Evolutionary conservation across 2,888 invertebrate genomes (phyloP).

Genomic region (Sarcophaga variegata): DNA sequence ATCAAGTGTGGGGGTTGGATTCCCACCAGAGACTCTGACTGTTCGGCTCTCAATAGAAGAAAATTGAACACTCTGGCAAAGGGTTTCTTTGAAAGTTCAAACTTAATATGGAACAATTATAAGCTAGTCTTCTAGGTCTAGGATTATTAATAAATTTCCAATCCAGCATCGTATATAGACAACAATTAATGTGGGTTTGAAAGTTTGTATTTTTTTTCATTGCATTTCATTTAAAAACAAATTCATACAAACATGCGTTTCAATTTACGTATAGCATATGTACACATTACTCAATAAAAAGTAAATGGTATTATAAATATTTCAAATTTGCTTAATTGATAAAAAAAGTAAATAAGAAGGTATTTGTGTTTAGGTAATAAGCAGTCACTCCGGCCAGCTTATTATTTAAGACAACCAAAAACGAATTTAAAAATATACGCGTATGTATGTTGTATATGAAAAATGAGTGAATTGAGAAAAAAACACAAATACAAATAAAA

Average conservation of each 20-base stretch:
- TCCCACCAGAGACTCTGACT: too few relatives aligned
- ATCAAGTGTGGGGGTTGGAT: too few relatives aligned
- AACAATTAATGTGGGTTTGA: background rate
- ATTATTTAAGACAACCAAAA: too few relatives aligned
- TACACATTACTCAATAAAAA: constrained; percentile 36
- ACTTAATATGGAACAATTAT: too few relatives aligned
- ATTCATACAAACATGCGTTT: background rate
- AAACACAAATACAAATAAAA: background rate
- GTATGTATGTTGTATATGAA: too few relatives aligned
- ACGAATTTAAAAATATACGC: too few relatives aligned
- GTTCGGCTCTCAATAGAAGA: too few relatives aligned
- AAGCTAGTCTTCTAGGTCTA: too few relatives aligned
- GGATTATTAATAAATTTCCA: too few relatives aligned
- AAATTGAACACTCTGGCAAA: too few relatives aligned
- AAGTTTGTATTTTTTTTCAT: background rate
- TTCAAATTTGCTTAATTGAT: constrained; percentile 26
- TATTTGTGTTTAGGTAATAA: background rate
- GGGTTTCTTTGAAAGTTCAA: too few relatives aligned
- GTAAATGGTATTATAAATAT: background rate
- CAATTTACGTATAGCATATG: background rate
- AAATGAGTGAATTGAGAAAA: background rate
- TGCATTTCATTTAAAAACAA: too few relatives aligned
- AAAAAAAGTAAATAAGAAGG: background rate
- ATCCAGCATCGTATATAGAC: background rate
- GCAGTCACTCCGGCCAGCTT: background rate